Evolutionary conservation across 2,797 vertebrate species (phyloP), one percentile per base, ranked within the genome.

Genomic region (Sus cebifrons): DNA sequence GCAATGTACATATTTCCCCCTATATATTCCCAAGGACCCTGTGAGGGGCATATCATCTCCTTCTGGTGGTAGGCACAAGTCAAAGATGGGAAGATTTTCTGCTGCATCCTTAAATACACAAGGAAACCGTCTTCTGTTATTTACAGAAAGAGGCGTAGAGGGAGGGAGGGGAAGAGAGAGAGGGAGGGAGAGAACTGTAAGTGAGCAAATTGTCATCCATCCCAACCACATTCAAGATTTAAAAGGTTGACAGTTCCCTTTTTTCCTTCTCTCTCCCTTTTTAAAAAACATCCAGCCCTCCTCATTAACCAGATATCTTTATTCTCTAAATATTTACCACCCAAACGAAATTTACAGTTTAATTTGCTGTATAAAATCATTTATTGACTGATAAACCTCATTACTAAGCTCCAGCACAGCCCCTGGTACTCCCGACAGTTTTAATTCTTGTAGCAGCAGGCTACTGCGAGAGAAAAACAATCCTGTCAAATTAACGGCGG

Each of bases 361-460:
- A 99, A 99, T 99, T 99, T 99, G 99, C 99, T 99, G 99, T 98
- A 98, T 98, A 99, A 99, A 99, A 99, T 99, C 99, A 99, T 99
- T 99, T 99, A 99, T 99, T 99, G 99, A 99, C 99, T 99, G 98
- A 98, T 99, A 99, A 99, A 99, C 98, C 98, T 99, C 99, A 99
- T 99, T 99, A 99, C 98, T 97, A 88, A 99, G 98, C 98, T 98
- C 97, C 97, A 98, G 98, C 98, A 93, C 98, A 98, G 98, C 97
- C 98, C 98, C 96, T 97, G 98, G 97, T 98, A 98, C 99, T 99
- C 99, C 99, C 96, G 98, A 98, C 99, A 98, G 98, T 99, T 99
- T 99, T 99, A 99, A 99, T 99, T 99, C 99, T 98, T 99, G 98
- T 98, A 99, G 98, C 99, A 99, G 99, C 99, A 99, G 98, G 99